Evolutionary conservation across 2,888 invertebrate species (phyloP), one percentile per base, ranked within the genome.

Genomic region (Opisthograptis luteolata): DNA sequence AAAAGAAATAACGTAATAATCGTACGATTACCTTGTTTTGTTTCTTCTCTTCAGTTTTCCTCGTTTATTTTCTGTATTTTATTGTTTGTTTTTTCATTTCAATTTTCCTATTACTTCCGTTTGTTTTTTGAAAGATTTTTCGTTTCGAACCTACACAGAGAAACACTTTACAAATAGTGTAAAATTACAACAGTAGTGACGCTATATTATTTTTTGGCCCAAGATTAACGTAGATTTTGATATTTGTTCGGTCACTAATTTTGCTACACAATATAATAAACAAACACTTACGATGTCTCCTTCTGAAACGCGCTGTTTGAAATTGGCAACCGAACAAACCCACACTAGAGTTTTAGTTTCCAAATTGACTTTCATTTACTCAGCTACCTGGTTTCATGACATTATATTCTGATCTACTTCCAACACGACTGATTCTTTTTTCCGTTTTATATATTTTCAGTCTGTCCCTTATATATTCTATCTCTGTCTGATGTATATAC

Each of bases 111-210:
- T 75, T 85, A 75, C 82, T 87, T 87, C 80, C 73, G 79, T 88
- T 87, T 66, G 22, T 44, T 78, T 68, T 84, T 79, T 77, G 62
- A 79, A 68, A 57, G 47, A 34, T 39, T 61, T 71, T 74, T 77
- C n/a, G 76, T 82, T 87, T 78, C 75, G 76, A 77, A 87, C 87
- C 85, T 85, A 87, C 87, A 90, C 90, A 91, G 90, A 90, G 90
- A 87, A 90, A 90, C 90, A 90, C 90, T 88, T 84, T 76, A 89
- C 90, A 90, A 62, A 84, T 45, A 45, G 39, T 40, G 71, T 83
- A 78, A 81, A 6, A 10, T 79, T 69, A 73, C 72, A 55, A 73
- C 72, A 55, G 84, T 85, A 84, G 84, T 75, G 59, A 74, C 66
- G 88, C 87, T 85, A 83, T 80, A 76, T 81, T 82, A 78, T 83